Evolutionary conservation across 2,888 invertebrate genomes (phyloP), one percentile per base, ranked within the genome.

Genomic region (Scaptomyza caliginosa): DNA sequence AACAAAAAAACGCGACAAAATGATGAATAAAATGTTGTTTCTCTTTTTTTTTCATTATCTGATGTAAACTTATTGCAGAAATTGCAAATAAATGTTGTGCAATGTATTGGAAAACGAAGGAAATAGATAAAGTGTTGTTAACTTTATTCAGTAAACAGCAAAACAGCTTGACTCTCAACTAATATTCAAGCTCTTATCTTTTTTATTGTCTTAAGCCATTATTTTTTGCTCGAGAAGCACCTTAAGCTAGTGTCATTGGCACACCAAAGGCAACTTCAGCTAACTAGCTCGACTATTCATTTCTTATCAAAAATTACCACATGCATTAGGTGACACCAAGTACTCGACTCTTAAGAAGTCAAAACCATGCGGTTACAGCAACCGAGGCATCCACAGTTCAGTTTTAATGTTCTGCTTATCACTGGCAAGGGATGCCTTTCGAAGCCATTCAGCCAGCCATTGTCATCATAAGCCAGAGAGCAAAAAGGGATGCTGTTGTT

Each of bases 331-430:
- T 51, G 48, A 39, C 46, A n/a, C n/a, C n/a, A 39, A 39, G 19
- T 13, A 34, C 16, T 34, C 16, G 30, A 5, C 74, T 67, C 84
- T 80, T 70, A 50, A 86, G 58, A 59, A 80, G 86, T 86, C 86
- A 80, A 57, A 77, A 64, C 65, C 77, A 57, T 54, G 60, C 63
- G 59, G 67, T 17, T 4, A 11, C 43, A 7, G 16, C 26, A 26
- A 17, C 40, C 21, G 5, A 42, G 10, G 24, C 24, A 24, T 24
- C 6, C 21, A 50, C 71, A 42, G 38, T 66, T 73, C 71, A 42
- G 38, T 66, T 73, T 62, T 72, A 73, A 73, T 65, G 72, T 72
- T 40, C 48, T 39, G 76, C 39, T 81, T 85, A 85, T 81, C 81
- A 77, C 60, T 69, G 65, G 58, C 75, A 43, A 48, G 82, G 81